phyloP scores from a whole-genome alignment of 2,888 invertebrate genomes.

The Cecidostiba fungosa region DNA sequence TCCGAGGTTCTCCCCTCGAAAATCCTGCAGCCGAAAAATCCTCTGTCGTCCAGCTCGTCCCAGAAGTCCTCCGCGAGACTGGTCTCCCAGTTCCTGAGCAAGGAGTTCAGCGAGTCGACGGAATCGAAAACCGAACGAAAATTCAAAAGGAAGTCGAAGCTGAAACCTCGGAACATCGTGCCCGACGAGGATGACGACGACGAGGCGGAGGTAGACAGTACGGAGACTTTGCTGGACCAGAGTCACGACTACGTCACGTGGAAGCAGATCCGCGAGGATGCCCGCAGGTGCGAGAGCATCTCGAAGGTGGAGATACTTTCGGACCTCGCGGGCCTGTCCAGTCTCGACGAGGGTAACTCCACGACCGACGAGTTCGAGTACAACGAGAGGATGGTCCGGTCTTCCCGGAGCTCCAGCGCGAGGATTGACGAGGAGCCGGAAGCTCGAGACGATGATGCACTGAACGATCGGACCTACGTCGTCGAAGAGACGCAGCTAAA shows the following conservation, averaged over 20 bases:
- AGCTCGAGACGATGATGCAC: too few species aligned
- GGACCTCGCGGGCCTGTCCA: slow-evolving; percentile 38
- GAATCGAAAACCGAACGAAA: not conserved
- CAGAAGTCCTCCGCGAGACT: slow-evolving; percentile 31
- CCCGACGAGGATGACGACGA: not conserved
- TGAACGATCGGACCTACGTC: slow-evolving; percentile 18
- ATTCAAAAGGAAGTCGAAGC: not conserved
- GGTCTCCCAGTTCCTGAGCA: not conserved
- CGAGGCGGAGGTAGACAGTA: not conserved
- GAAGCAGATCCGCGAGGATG: slow-evolving; percentile 68
- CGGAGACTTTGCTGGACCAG: not conserved
- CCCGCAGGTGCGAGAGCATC: slow-evolving; percentile 7
- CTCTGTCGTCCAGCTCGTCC: slow-evolving; percentile 26
- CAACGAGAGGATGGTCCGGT: slow-evolving; percentile 16
- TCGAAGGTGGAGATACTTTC: slow-evolving; percentile 48
- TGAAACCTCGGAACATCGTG: slow-evolving; percentile 11
- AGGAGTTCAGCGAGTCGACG: slow-evolving; percentile 16
- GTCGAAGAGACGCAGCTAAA: not conserved
- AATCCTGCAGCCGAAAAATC: slow-evolving; percentile 20
- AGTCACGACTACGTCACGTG: slow-evolving; percentile 67
- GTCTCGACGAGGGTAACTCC: slow-evolving; percentile 41
- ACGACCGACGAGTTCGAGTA: slow-evolving; percentile 50
- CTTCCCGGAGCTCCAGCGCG: not conserved
- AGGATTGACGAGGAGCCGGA: not conserved
- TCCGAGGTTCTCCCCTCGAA: slow-evolving; percentile 59